These are phyloP conservation scores for Penaeus chinensis DNA, from an alignment of 1,140 invertebrate species.

Conservation along the genomic window DNA sequence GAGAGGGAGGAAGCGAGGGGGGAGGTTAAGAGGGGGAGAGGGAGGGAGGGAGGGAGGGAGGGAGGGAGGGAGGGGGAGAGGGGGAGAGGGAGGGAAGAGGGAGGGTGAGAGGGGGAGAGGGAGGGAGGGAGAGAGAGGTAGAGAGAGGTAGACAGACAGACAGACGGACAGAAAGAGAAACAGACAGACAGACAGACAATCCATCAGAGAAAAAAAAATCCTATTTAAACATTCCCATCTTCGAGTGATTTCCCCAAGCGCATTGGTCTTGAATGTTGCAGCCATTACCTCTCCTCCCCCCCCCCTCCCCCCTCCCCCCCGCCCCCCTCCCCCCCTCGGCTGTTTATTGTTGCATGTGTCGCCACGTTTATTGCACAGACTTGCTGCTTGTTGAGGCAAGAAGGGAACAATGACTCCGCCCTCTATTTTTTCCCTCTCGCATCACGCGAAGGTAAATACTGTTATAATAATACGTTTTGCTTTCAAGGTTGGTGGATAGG, in stretches of 20 bases:
- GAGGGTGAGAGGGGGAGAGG: too few relatives aligned
- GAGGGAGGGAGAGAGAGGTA: too few relatives aligned
- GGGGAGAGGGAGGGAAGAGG: too few relatives aligned
- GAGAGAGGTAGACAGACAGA: too few relatives aligned
- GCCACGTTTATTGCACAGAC: conserved; percentile 10
- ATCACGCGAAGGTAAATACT: conserved; percentile 20
- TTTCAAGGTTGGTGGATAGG: neutral
- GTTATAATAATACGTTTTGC: neutral
- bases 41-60: too few relatives aligned
- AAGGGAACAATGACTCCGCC: too few relatives aligned
- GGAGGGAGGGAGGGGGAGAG: too few relatives aligned
- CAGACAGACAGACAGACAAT: too few relatives aligned
- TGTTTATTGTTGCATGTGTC: conserved; percentile 41
- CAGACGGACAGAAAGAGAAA: too few relatives aligned
- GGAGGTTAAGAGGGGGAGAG: too few relatives aligned
- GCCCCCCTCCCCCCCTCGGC: neutral
- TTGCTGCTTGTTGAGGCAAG: neutral
- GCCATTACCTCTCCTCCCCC: conserved; percentile 17
- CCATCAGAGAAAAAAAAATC: neutral
- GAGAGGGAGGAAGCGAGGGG: neutral
- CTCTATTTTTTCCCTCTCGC: neutral
- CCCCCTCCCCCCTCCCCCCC: neutral
- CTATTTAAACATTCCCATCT: neutral
- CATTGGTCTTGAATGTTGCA: conserved; percentile 17
- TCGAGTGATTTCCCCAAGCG: conserved; percentile 24